phyloP scores from a whole-genome alignment of 2,113 vertebrate species.

The Hippocampus barbouri region DNA sequence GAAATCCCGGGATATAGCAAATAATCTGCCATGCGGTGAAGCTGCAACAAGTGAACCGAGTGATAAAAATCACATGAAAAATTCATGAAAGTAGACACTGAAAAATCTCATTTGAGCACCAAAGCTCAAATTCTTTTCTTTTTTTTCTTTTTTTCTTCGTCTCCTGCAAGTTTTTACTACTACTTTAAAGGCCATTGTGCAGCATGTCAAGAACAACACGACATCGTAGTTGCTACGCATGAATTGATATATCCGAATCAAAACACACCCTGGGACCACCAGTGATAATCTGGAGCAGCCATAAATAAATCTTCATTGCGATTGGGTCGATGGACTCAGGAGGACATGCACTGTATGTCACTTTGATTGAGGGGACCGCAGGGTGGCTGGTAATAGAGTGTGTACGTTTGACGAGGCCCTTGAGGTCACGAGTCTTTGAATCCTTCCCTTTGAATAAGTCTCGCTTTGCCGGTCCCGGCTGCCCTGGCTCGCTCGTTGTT shows the following conservation, averaged over 20 bases:
- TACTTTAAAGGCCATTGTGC: background rate
- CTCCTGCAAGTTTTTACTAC: background rate
- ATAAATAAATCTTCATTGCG: constrained; percentile 22
- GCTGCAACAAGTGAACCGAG: no score
- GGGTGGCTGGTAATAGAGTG: constrained; percentile 39
- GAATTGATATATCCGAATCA: constrained; percentile 1
- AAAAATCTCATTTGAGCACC: background rate
- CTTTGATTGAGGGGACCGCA: constrained; percentile 38
- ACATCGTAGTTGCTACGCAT: background rate
- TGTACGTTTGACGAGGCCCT: constrained; percentile 30
- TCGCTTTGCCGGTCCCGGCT: constrained; percentile 37
- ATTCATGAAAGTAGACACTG: background rate
- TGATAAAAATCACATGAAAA: no score
- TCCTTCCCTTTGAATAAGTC: constrained; percentile 50
- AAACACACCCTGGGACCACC: background rate
- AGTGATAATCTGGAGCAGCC: constrained; percentile 4
- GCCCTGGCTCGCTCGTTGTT: constrained; percentile 45
- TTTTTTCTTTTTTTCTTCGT: background rate
- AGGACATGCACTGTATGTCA: constrained; percentile 21
- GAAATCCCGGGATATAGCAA: no score
- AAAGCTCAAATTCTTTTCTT: no score
- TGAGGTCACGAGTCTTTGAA: constrained; percentile 43
- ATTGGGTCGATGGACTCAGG: constrained; percentile 4
- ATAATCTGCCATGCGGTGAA: no score
- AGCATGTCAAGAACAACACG: background rate